Base-by-base conservation (phyloP, 1,140 invertebrate species). In the Zaprionus ghesquierei region DNA sequence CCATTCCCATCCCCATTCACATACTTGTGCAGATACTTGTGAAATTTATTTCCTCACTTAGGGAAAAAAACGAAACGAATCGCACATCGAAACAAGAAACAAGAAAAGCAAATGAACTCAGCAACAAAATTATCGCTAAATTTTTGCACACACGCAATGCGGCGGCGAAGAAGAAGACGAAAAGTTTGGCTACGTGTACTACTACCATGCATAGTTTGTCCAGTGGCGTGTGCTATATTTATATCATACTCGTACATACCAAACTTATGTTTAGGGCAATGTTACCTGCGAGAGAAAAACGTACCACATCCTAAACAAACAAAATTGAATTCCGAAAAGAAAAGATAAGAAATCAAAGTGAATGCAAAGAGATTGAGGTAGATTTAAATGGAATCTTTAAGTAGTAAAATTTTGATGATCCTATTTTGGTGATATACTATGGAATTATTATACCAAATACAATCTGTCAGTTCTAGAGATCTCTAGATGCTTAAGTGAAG, bases 61-160 rank as follows among this genome's bases (percentile, higher is more conserved):
- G 60, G 56, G 20, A 77, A 68, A 68, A 62, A 75, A 63, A 63
- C 31, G 38, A 65, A 60, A 23, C 20, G 38, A 22, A 50, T 35
- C 18, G 51, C 50, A 58, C 35, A 50, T 27, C 63, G 62, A n/a
- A n/a, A 66, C 60, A 72, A 62, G 49, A 56, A n/a, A 62, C 59
- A 81, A 63, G 59, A 55, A 74, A 25, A 66, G 69, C 50, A 75
- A 78, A 64, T 69, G 50, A 63, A 54, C 31, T 53, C 73, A 51
- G 33, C 41, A 76, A 61, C 60, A 71, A 82, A 75, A 86, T 81
- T 66, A 86, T 70, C 55, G 82, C 69, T 80, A 81, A 79, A 87
- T 82, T 77, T 86, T 79, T 79, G 82, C 82, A 89, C 49, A 53
- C 8, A 18, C 41, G 18, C 41, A 46, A 22, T 8, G 41, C n/a